Conservation (phyloP, 2,888 invertebrate species). For the Apodemia hepburni region DNA sequence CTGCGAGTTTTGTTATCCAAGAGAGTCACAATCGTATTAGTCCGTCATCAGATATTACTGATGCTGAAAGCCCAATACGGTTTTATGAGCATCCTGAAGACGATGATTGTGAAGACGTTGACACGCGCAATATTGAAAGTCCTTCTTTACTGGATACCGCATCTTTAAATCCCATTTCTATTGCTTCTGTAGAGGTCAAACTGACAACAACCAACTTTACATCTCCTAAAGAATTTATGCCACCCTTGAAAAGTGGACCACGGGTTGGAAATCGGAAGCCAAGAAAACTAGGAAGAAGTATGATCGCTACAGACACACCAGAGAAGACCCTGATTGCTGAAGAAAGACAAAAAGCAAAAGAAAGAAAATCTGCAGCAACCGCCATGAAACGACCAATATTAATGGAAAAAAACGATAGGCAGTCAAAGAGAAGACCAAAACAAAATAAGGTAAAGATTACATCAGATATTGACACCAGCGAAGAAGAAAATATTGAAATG, state of each 20-base stretch:
- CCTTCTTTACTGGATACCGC: neutral
- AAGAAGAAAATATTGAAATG: neutral
- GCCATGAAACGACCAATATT: constrained; percentile 1
- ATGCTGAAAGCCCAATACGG: neutral
- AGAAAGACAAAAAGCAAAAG: constrained; percentile 6
- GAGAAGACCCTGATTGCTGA: constrained; percentile 11
- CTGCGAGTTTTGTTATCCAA: too few species aligned
- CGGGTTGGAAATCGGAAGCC: neutral
- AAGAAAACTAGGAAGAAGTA: constrained; percentile 1
- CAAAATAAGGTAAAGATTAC: neutral
- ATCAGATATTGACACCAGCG: neutral
- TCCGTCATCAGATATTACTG: constrained; percentile 1
- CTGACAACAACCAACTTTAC: constrained; percentile 1
- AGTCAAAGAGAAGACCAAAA: neutral
- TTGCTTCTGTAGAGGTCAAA: neutral
- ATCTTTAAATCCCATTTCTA: neutral
- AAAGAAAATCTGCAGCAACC: constrained; percentile 10
- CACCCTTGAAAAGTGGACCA: neutral
- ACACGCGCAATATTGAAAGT: neutral
- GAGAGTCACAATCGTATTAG: constrained; percentile 1
- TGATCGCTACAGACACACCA: constrained; percentile 2
- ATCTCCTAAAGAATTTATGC: constrained; percentile 1
- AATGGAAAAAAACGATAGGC: neutral
- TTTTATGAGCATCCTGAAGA: too few species aligned
- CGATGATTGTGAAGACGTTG: too few species aligned